phyloP scores from a whole-genome alignment of 2,797 vertebrate species.

The Lagocephalus sceleratus region DNA sequence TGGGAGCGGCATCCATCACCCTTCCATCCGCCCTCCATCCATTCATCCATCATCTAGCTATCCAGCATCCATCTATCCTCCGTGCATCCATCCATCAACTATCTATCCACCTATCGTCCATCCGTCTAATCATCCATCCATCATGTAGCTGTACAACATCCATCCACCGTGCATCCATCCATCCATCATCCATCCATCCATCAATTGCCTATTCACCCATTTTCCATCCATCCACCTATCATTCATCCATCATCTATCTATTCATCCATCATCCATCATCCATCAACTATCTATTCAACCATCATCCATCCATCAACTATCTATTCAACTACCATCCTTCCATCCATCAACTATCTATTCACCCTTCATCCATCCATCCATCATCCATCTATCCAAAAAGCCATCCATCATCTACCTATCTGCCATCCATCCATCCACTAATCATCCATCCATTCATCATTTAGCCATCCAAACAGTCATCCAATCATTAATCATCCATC shows the following conservation, averaged over 20 bases:
- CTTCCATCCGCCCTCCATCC: conserved; percentile 4
- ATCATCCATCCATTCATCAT: conserved; percentile 10
- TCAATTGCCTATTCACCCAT: too few relatives aligned
- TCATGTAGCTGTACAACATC: too few relatives aligned
- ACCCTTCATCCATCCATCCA: too few relatives aligned
- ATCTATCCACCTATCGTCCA: neutral
- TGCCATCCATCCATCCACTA: too few relatives aligned
- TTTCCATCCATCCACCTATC: conserved; percentile 7
- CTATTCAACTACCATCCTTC: too few relatives aligned
- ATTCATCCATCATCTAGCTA: conserved; percentile 5
- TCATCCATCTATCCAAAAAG: conserved; percentile 11
- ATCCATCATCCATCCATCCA: too few relatives aligned
- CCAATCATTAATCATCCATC: conserved; percentile 8
- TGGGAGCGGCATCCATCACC: neutral
- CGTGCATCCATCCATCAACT: conserved; percentile 11
- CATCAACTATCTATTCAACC: too few relatives aligned
- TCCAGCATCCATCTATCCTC: conserved; percentile 9
- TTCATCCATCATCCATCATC: conserved; percentile 2
- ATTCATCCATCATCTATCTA: neutral
- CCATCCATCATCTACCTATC: too few relatives aligned
- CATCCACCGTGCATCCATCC: conserved; percentile 3
- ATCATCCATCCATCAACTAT: too few relatives aligned
- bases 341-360: conserved; percentile 11
- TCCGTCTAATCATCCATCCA: conserved; percentile 14
- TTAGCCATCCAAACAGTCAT: too few relatives aligned